These are phyloP conservation scores for Tenthredo mesomela DNA, from an alignment of 2,888 invertebrate genomes.

Conservation along the genomic window DNA sequence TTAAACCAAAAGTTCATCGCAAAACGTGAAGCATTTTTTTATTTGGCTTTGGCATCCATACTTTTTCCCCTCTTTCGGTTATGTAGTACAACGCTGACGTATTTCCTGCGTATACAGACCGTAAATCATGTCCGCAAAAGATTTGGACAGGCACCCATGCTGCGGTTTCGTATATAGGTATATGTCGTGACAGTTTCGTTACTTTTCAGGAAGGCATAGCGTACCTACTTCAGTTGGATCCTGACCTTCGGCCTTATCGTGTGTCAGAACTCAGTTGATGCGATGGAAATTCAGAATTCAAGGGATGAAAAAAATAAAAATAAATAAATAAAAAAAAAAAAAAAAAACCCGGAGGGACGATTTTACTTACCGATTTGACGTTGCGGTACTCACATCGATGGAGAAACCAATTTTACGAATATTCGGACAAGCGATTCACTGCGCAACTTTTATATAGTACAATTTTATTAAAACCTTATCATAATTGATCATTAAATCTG, in stretches of 20 bases:
- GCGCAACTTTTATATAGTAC: background rate
- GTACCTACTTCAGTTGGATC: background rate
- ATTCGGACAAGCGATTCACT: background rate
- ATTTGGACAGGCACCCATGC: conserved; percentile 23
- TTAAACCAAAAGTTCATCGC: background rate
- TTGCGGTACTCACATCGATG: background rate
- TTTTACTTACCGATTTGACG: background rate
- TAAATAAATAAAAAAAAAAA: too few relatives aligned
- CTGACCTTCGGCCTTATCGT: background rate
- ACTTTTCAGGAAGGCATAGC: background rate
- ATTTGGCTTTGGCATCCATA: background rate
- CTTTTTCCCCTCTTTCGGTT: background rate
- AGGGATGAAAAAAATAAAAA: background rate
- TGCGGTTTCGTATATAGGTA: background rate
- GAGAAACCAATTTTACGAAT: background rate
- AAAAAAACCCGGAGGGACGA: background rate
- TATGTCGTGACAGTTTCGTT: conserved; percentile 4
- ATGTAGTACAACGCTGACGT: background rate
- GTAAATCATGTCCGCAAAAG: conserved; percentile 33
- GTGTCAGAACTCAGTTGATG: background rate
- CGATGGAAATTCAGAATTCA: background rate
- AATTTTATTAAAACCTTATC: background rate
- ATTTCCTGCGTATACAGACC: conserved; percentile 33
- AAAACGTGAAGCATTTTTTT: background rate
- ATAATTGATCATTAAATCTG: background rate